Percentiles rank a stretch among this genome's conserved stretches.
These are phyloP conservation scores for Setophaga petechia DNA, from an alignment of 2,113 vertebrate species.

Conservation along the genomic window DNA sequence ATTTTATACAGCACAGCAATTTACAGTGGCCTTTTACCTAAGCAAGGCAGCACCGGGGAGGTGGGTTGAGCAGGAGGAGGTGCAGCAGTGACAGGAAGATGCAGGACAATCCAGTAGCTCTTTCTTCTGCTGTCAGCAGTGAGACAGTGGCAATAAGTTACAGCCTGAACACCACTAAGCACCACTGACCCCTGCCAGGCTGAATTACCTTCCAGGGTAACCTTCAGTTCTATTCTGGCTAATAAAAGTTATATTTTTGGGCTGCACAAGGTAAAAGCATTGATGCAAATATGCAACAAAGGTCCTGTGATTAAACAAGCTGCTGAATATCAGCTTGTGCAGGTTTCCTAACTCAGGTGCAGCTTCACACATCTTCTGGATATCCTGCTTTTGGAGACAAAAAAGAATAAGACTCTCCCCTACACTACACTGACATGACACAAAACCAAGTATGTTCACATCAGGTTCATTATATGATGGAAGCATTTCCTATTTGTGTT, in stretches of 20 bases:
- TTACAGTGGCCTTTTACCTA: neutral
- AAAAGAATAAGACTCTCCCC: neutral
- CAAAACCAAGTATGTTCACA: neutral
- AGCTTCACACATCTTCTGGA: neutral
- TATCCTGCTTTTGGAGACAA: neutral
- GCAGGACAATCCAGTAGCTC: neutral
- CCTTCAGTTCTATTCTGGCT: neutral
- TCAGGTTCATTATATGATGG: fast-evolving
- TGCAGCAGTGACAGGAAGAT: neutral
- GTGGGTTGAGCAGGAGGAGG: neutral
- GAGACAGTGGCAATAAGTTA: neutral
- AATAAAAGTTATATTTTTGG: neutral
- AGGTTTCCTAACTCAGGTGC: neutral
- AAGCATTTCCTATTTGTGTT: neutral
- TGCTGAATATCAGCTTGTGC: neutral
- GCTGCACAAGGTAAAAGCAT: neutral
- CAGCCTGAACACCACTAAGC: neutral
- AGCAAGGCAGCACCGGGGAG: neutral
- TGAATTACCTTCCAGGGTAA: neutral
- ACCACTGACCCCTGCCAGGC: neutral
- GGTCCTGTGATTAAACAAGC: neutral
- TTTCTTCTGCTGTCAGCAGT: neutral
- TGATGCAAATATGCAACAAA: neutral
- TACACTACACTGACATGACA: neutral
- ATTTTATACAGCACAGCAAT: neutral